Conservation (phyloP, 2,888 invertebrate species). For the Protodeltote pygarga region DNA sequence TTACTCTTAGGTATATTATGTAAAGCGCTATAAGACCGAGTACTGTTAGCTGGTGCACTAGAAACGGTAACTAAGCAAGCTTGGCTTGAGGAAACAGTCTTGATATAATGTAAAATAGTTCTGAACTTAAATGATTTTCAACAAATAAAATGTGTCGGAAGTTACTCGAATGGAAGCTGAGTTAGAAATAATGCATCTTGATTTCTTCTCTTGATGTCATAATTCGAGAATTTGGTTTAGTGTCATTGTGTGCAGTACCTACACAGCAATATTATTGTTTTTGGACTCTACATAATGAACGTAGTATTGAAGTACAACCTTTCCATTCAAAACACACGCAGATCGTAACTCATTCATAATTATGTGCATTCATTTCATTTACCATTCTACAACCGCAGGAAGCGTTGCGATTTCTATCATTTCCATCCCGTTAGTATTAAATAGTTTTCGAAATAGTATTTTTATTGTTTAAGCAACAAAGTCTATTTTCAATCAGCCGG, state of each 20-base stretch:
- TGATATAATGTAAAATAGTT: too few species aligned
- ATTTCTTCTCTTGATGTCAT: too few species aligned
- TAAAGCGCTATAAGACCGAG: conserved; percentile 52
- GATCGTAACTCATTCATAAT: conserved; percentile 58
- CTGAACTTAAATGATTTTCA: too few species aligned
- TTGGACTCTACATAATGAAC: too few species aligned
- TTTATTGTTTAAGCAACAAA: conserved; percentile 48
- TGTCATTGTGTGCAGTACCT: too few species aligned
- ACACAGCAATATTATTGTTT: too few species aligned
- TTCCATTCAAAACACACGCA: conserved; percentile 41
- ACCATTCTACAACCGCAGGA: conserved; percentile 74
- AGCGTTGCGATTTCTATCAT: conserved; percentile 76
- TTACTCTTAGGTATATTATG: conserved; percentile 59
- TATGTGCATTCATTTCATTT: conserved; percentile 65
- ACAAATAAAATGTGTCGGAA: too few species aligned
- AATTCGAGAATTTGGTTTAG: too few species aligned
- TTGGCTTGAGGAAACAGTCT: conserved; percentile 2
- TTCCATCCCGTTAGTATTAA: conserved; percentile 56
- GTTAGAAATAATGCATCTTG: too few species aligned
- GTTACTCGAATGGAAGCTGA: conserved; percentile 8
- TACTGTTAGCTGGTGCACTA: conserved; percentile 52
- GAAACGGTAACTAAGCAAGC: conserved; percentile 21
- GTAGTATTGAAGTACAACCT: conserved; percentile 5
- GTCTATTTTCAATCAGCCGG: conserved; percentile 51
- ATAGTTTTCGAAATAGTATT: conserved; percentile 35